Percentiles rank a stretch among this genome's conserved stretches.
Evolutionary conservation across 2,113 vertebrate species (phyloP).

Genomic region (Rhinichthys klamathensis): DNA sequence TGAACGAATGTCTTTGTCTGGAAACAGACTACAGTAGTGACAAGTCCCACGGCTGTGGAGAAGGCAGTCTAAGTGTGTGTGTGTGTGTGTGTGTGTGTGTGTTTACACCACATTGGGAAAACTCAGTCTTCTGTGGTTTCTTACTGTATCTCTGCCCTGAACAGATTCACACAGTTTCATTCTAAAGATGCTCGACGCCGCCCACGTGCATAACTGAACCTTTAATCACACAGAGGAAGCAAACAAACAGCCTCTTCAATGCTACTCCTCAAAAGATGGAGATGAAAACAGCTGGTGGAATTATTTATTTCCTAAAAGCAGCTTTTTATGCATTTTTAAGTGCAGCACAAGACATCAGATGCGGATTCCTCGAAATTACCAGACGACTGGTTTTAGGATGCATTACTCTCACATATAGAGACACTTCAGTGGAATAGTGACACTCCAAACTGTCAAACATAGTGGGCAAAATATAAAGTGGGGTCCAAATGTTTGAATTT

Average conservation of each 20-base stretch:
- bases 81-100: conserved; percentile 33
- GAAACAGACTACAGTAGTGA: conserved; percentile 38
- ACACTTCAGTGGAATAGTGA: neutral
- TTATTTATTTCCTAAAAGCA: conserved; percentile 30
- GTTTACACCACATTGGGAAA: no score
- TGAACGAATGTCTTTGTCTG: conserved; percentile 41
- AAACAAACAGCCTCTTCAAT: conserved; percentile 43
- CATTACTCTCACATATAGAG: neutral
- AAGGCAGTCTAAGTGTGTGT: conserved; percentile 37
- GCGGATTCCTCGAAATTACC: conserved; percentile 9
- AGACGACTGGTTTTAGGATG: neutral
- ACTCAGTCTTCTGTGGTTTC: conserved; percentile 5
- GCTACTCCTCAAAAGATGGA: conserved; percentile 36
- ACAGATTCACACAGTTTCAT: conserved; percentile 29
- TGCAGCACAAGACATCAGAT: conserved; percentile 9
- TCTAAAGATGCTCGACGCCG: conserved; percentile 31
- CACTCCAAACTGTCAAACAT: neutral
- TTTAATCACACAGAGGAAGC: conserved; percentile 41
- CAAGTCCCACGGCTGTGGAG: conserved; percentile 35
- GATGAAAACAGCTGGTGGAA: conserved; percentile 31
- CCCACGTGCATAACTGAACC: conserved; percentile 34
- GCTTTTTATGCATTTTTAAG: conserved; percentile 37
- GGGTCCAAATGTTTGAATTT: neutral
- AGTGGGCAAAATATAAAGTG: neutral
- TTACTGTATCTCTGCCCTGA: conserved; percentile 35